Evolutionary conservation across 1,140 invertebrate species (phyloP), one percentile per base, ranked within the genome.

Genomic region (Sinella curviseta): DNA sequence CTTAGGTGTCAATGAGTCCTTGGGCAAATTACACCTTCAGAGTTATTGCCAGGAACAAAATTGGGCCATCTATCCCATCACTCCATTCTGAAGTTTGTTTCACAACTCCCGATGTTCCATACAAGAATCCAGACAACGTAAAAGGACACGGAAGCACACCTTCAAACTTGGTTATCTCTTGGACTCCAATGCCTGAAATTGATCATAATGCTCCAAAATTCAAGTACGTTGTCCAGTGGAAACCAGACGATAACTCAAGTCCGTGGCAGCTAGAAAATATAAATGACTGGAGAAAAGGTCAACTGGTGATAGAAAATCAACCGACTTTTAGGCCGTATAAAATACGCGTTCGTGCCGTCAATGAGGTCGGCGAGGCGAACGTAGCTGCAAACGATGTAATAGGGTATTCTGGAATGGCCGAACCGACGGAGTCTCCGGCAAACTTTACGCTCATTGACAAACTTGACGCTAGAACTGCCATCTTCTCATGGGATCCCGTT

Each of bases 1-100:
- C 79, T 78, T 79, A 87, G 88, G 88, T 95, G 1, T 88, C 90
- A 54, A 92, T 98, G 90, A 93, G 91, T 67, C 96, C 97, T 0
- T 98, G 95, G 94, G 92, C 95, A 0, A 99, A 98, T 87, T 99
- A 99, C 85, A 99, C 97, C 0, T 99, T 98, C 90, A 89, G 97
- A 54, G 95, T 99, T 2, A 90, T 96, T 77, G 96, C 97, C 0
- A 91, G 90, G 85, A 99, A 99, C 87, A 96, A 95, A 87, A 94
- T 99, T 84, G 97, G 97, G 0, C 90, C 91, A 4, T 99, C 97
- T 33, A 84, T 90, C 35, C 95, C 97, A 0, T 98, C 96, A 80
- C 80, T 88, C 70, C 91, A 95, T 87, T 93, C 93, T 17, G 89
- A 91, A 8, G 89, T 92, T 20, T 99, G 98, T 86, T 92, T 92